phyloP scores from a whole-genome alignment of 64 coral and sea anemone genomes.

The Orbicella faveolata region DNA sequence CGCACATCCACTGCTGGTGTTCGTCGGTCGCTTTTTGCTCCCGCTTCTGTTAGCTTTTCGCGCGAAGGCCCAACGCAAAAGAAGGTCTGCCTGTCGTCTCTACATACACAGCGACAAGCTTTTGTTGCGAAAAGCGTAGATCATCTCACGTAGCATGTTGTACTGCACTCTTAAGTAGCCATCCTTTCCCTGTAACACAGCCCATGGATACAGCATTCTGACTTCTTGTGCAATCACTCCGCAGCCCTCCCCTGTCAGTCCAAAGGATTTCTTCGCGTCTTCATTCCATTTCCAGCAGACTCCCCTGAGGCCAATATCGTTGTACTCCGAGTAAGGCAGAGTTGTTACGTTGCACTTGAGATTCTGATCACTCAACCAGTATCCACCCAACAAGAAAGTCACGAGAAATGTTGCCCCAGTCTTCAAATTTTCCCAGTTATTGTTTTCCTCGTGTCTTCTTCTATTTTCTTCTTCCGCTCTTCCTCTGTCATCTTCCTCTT shows the following conservation, averaged over 20 bases:
- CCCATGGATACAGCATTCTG: conserved; percentile 54
- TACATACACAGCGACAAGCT: background rate
- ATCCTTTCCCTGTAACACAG: conserved; percentile 35
- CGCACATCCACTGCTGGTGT: no score
- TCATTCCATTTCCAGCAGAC: conserved; percentile 42
- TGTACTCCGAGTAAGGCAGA: background rate
- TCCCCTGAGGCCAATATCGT: conserved; percentile 6
- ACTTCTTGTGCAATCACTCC: conserved; percentile 77
- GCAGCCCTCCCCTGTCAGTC: conserved; percentile 40
- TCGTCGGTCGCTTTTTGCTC: no score
- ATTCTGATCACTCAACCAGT: background rate
- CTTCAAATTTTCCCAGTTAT: background rate
- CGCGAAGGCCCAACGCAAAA: no score
- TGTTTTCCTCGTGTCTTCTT: background rate
- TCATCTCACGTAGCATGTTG: background rate
- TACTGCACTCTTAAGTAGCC: conserved; percentile 51
- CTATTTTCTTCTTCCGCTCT: background rate
- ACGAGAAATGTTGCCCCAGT: no score
- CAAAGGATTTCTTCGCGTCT: background rate
- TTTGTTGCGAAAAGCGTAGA: background rate
- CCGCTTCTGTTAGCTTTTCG: no score
- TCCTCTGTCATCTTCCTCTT: background rate
- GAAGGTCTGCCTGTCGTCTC: no score
- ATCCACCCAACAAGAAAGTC: background rate
- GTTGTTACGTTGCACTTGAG: background rate